These are phyloP conservation scores for Manduca sexta DNA, from an alignment of 1,140 invertebrate species.

Conservation along the genomic window DNA sequence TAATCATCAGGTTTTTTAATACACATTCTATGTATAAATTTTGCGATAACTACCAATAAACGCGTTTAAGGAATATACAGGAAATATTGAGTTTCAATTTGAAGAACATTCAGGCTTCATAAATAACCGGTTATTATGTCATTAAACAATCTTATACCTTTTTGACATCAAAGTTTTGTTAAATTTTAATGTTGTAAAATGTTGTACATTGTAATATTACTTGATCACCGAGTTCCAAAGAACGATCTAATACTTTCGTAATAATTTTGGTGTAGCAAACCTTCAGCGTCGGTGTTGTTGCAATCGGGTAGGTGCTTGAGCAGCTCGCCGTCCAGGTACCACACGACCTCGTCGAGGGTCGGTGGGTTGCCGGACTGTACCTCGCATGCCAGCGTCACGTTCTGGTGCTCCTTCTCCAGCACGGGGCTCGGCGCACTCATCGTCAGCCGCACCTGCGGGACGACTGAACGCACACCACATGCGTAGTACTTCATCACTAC, in stretches of 20 bases:
- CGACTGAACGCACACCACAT: slow-evolving; percentile 72
- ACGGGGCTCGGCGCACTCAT: slow-evolving; percentile 85
- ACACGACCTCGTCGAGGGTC: slow-evolving; percentile 79
- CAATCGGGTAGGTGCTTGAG: slow-evolving; percentile 90
- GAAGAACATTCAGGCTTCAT: too few species aligned
- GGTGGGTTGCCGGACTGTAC: slow-evolving; percentile 80
- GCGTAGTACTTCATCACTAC: neutral
- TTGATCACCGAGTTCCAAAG: too few species aligned
- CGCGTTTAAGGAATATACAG: too few species aligned
- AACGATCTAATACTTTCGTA: too few species aligned
- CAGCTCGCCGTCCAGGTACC: slow-evolving; percentile 88
- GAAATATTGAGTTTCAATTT: too few species aligned
- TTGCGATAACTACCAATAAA: too few species aligned
- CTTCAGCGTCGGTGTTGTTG: slow-evolving; percentile 73
- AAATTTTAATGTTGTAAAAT: too few species aligned
- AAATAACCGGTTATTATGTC: too few species aligned
- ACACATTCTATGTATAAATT: too few species aligned
- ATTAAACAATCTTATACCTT: too few species aligned
- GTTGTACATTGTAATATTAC: too few species aligned
- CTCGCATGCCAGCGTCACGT: slow-evolving; percentile 88
- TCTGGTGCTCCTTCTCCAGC: slow-evolving; percentile 84
- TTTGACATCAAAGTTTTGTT: too few species aligned
- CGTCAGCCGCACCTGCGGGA: slow-evolving; percentile 82
- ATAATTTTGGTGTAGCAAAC: slow-evolving; percentile 5
- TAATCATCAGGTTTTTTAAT: neutral